Conservation (phyloP, 2,888 invertebrate species). For the Subacronicta megacephala region DNA sequence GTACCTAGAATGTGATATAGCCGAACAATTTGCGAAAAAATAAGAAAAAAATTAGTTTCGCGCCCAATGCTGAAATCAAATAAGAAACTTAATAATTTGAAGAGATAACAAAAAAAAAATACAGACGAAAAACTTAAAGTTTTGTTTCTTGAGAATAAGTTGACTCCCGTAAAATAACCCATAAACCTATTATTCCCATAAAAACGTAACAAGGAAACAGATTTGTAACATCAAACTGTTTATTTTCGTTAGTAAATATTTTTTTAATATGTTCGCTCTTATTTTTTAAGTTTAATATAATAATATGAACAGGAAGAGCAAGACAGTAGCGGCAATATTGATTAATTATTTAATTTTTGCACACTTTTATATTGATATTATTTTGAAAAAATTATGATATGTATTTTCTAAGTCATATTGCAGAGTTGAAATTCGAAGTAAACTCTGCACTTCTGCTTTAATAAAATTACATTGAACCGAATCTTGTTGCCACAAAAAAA, state of each 20-base stretch:
- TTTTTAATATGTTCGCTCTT: slow-evolving; percentile 37
- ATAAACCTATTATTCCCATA: no score
- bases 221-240: slow-evolving; percentile 76
- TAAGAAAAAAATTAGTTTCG: no score
- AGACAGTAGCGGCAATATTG: slow-evolving; percentile 70
- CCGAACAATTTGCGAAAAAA: no score
- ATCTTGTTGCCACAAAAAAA: no score
- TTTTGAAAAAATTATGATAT: slow-evolving; percentile 50
- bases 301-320: slow-evolving; percentile 75
- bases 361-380: slow-evolving; percentile 6
- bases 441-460: slow-evolving; percentile 38
- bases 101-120: no score
- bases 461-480: slow-evolving; percentile 9
- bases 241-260: slow-evolving; percentile 68
- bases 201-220: slow-evolving; percentile 20
- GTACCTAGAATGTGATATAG: no score
- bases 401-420: slow-evolving; percentile 47
- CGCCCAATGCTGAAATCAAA: no score
- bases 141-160: no score
- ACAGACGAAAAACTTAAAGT: no score
- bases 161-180: no score
- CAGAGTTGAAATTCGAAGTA: slow-evolving; percentile 9
- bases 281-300: slow-evolving; percentile 28
- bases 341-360: slow-evolving; percentile 22
- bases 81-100: no score